Evolutionary conservation across 2,888 invertebrate species (phyloP), one percentile per base, ranked within the genome.

Genomic region (Eremobia ochroleuca): DNA sequence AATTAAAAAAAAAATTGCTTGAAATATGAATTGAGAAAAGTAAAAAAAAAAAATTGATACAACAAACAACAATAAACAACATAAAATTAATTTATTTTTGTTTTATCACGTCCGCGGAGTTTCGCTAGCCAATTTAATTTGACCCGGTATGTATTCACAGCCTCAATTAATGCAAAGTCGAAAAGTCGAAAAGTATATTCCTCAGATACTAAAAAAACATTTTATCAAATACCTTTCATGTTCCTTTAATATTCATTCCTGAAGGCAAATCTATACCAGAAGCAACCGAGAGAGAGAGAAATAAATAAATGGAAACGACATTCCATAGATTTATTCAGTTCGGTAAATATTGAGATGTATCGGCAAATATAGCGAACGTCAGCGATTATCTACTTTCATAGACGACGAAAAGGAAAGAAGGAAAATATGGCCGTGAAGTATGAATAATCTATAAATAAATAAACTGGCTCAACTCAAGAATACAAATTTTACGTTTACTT

Each of bases 241-340:
- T 68, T 55, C 62, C 18, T 46, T 43, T 25, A 61, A 40, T 62
- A 78, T 65, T 61, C 43, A n/a, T 58, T 40, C 28, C 58, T 43
- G 3, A 6, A 21, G 28, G 28, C 52, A 34, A 34, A 37, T 46
- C 25, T 68, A 77, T 43, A 71, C 58, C 55, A 58, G 13, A 46
- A 59, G 25, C 15, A 73, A 59, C 34, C 31, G 46, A 25, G n/a
- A 40, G 6, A 52, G 11, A 40, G n/a, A 52, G 11, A 40, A 25
- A 58, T 58, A 82, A 67, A 82, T 75, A 82, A 79, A 82, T 67
- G 76, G 34, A 70, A 43, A 25, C 66, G 62, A 55, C 31, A 73
- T 79, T 67, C 52, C 59, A 79, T 79, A 73, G 66, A 52, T 83
- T 83, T 79, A 68, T 70, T 83, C 73, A 83, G 73, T 52, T 83